A percentile compares a stretch with the other conserved stretches of the same genome.
phyloP scores from a whole-genome alignment of 2,797 vertebrate species.

The Cygnus olor region DNA sequence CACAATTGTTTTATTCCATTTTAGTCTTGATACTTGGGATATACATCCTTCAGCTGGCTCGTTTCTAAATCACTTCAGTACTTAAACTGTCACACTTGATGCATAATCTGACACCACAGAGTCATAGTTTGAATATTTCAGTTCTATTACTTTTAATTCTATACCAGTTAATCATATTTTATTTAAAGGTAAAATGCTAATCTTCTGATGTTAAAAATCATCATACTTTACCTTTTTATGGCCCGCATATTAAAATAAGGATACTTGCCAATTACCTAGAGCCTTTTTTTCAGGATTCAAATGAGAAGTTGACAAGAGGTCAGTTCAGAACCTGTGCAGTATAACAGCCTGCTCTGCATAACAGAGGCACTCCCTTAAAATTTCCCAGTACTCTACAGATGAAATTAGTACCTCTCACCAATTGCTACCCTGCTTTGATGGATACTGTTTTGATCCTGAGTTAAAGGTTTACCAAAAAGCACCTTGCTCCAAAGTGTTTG shows the following conservation, averaged over 20 bases:
- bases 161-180: constrained; percentile 64
- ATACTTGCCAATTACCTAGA: constrained; percentile 37
- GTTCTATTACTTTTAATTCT: constrained; percentile 62
- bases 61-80: constrained; percentile 51
- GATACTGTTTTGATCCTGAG: background rate
- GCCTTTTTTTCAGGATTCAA: constrained; percentile 19
- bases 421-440: background rate
- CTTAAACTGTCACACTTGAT: constrained; percentile 41
- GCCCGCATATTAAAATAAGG: background rate
- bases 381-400: background rate
- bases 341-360: background rate
- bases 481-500: background rate
- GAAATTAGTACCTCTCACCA: background rate
- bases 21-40: constrained; percentile 8
- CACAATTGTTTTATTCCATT: constrained; percentile 5
- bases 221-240: constrained; percentile 47
- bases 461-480: background rate
- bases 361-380: background rate
- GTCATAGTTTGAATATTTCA: constrained; percentile 65
- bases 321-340: background rate
- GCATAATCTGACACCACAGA: constrained; percentile 49
- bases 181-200: constrained; percentile 68
- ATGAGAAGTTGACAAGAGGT: constrained; percentile 40
- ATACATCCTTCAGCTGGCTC: constrained; percentile 30
- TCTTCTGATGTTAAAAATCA: constrained; percentile 66